Evolutionary conservation across 2,113 vertebrate genomes (phyloP).

Genomic region (Trichomycterus rosablanca): DNA sequence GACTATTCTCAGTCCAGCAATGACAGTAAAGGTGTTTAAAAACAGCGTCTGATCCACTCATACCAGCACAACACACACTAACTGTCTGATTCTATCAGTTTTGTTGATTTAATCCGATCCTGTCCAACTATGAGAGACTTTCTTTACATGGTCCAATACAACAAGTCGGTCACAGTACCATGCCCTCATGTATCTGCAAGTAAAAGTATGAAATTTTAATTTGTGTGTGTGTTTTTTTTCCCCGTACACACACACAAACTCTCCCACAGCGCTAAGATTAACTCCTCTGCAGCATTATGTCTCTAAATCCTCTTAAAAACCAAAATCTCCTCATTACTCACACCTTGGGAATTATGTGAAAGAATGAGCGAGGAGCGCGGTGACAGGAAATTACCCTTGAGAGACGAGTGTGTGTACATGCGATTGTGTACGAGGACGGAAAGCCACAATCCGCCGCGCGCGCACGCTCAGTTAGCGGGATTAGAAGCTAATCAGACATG

Average conservation of each 20-base stretch:
- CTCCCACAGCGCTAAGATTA: conserved; percentile 18
- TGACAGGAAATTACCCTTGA: not conserved
- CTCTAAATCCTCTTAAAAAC: conserved; percentile 28
- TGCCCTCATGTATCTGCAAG: too few species aligned
- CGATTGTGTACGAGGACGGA: conserved; percentile 10
- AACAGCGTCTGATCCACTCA: too few species aligned
- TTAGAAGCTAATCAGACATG: conserved; percentile 37
- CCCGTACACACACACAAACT: not conserved
- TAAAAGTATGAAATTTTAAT: not conserved
- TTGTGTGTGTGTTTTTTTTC: too few species aligned
- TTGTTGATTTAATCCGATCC: too few species aligned
- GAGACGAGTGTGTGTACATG: conserved; percentile 2
- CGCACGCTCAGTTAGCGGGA: conserved; percentile 7
- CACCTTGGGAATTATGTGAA: conserved; percentile 31
- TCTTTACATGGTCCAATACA: not conserved
- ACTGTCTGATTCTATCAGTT: too few species aligned
- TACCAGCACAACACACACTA: too few species aligned
- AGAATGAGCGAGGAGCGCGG: conserved; percentile 2
- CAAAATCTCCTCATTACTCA: conserved; percentile 29
- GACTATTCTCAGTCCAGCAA: too few species aligned
- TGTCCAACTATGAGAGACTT: too few species aligned
- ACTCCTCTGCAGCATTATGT: conserved; percentile 18
- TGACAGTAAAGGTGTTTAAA: too few species aligned
- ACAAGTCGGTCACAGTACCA: too few species aligned
- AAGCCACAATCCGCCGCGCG: not conserved